phyloP scores from a whole-genome alignment of 2,797 vertebrate genomes.

The Discoglossus pictus region DNA sequence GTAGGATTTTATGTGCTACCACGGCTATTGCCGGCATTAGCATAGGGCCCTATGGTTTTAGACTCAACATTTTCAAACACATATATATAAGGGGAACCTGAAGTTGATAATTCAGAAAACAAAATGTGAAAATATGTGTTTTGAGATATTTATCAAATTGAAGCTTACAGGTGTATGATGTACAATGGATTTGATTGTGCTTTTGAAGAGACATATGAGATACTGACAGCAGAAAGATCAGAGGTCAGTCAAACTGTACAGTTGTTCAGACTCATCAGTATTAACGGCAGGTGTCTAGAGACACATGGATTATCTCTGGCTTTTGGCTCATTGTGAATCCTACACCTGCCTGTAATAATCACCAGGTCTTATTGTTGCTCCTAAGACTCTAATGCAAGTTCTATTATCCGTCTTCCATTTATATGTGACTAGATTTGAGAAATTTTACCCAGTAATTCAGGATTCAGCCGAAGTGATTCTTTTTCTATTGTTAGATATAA shows the following conservation, averaged over 20 bases:
- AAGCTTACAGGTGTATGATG: constrained; percentile 13
- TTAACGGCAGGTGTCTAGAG: constrained; percentile 32
- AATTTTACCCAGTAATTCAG: neutral
- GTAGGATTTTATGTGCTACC: no score
- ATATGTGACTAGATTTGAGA: constrained; percentile 2
- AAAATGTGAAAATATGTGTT: constrained; percentile 1
- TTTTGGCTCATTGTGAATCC: constrained; percentile 34
- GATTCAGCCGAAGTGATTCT: neutral
- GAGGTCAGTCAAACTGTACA: constrained; percentile 31
- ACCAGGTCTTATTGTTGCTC: constrained; percentile 17
- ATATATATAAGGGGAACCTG: no score
- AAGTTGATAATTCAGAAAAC: no score
- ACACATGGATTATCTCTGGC: constrained; percentile 10
- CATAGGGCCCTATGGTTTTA: no score
- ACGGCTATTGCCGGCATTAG: no score
- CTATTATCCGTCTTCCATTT: constrained; percentile 26
- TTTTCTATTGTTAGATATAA: neutral
- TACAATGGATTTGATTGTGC: constrained; percentile 32
- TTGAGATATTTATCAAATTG: constrained; percentile 11
- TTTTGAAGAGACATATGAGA: constrained; percentile 33
- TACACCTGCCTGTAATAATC: constrained; percentile 32
- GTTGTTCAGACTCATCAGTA: constrained; percentile 36
- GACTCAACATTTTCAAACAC: no score
- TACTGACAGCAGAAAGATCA: constrained; percentile 18
- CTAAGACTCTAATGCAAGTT: constrained; percentile 18